Evolutionary conservation across 2,113 vertebrate genomes (phyloP).

Genomic region (Excalfactoria chinensis): DNA sequence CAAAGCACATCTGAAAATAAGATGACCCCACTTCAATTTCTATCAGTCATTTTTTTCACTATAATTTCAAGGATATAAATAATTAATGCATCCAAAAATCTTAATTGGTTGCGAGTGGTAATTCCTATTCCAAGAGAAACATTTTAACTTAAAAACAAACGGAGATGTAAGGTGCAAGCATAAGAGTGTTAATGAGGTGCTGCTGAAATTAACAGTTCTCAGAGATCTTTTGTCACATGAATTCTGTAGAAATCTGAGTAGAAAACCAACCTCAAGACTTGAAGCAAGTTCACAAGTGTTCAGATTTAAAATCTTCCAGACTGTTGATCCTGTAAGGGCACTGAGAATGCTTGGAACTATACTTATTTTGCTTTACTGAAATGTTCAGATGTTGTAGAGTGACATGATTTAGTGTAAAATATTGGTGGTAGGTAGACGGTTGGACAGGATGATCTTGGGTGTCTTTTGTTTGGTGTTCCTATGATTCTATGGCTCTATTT

Average conservation of each 20-base stretch:
- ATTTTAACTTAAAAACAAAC: slow-evolving; percentile 24
- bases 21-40: not conserved
- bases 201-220: not conserved
- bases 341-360: not conserved
- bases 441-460: too few species aligned
- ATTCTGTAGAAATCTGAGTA: slow-evolving; percentile 14
- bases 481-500: not conserved
- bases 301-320: not conserved
- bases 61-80: not conserved
- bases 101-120: not conserved
- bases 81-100: not conserved
- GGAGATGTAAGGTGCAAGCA: not conserved
- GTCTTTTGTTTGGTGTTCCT: too few species aligned
- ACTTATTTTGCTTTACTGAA: not conserved
- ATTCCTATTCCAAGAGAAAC: not conserved
- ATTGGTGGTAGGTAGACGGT: too few species aligned
- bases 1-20: not conserved
- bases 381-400: too few species aligned
- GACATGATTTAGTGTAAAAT: too few species aligned
- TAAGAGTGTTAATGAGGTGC: slow-evolving; percentile 26
- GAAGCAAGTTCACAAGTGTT: not conserved
- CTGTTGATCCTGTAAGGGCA: not conserved
- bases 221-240: not conserved
- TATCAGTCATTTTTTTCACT: not conserved
- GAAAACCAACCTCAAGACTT: not conserved